phyloP scores from a whole-genome alignment of 2,888 invertebrate species.

The Ochropleura plecta region DNA sequence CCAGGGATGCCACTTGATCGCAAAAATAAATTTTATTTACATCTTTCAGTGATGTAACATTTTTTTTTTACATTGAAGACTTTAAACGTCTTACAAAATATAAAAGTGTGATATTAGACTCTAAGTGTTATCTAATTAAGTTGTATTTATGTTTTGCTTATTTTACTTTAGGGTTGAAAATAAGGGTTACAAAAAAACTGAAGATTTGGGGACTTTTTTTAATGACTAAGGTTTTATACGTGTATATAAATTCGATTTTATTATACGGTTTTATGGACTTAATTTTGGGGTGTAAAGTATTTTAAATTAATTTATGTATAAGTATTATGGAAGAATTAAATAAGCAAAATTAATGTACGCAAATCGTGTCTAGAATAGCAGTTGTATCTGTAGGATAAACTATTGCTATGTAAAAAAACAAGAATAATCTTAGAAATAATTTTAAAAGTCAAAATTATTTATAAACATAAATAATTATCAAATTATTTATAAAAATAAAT shows the following conservation, averaged over 20 bases:
- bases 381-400: slow-evolving; percentile 40
- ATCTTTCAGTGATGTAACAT: slow-evolving; percentile 39
- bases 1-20: slow-evolving; percentile 85
- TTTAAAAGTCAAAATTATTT: slow-evolving; percentile 44
- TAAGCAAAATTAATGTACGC: slow-evolving; percentile 39
- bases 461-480: background rate
- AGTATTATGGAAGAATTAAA: slow-evolving; percentile 26
- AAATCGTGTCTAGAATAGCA: slow-evolving; percentile 7
- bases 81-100: slow-evolving; percentile 65
- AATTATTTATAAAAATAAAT: too few species aligned
- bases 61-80: slow-evolving; percentile 46
- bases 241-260: slow-evolving; percentile 42
- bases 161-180: slow-evolving; percentile 32
- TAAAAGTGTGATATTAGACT: slow-evolving; percentile 88
- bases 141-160: slow-evolving; percentile 64
- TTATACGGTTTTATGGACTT: slow-evolving; percentile 49
- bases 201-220: slow-evolving; percentile 23
- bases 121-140: slow-evolving; percentile 83
- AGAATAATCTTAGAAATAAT: background rate
- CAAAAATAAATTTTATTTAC: slow-evolving; percentile 4
- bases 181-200: slow-evolving; percentile 15
- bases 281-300: slow-evolving; percentile 57
- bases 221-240: slow-evolving; percentile 17
- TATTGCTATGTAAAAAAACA: slow-evolving; percentile 14
- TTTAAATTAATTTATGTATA: slow-evolving; percentile 48